These are phyloP conservation scores for Poeciliopsis retropinna DNA, from an alignment of 2,113 vertebrate species.

Conservation along the genomic window DNA sequence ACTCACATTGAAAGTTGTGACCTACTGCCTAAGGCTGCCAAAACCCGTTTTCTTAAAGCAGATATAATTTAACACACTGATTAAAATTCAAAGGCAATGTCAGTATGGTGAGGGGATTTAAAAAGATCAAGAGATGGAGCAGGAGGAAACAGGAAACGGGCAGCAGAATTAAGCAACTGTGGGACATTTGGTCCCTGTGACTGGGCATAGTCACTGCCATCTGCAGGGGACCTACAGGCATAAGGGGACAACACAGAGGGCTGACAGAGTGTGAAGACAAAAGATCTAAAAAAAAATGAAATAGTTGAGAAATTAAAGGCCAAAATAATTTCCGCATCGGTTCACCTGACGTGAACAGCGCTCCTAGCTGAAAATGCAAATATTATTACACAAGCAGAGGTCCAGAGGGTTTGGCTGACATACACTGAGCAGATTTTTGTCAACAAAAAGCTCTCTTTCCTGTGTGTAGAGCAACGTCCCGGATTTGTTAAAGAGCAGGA, in stretches of 20 bases:
- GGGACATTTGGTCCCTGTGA: slow-evolving; percentile 50
- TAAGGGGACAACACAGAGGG: slow-evolving; percentile 27
- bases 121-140: slow-evolving; percentile 41
- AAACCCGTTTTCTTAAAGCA: slow-evolving; percentile 46
- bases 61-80: slow-evolving; percentile 46
- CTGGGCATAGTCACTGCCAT: slow-evolving; percentile 45
- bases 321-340: background rate
- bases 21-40: slow-evolving; percentile 32
- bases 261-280: background rate
- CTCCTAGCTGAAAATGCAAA: background rate
- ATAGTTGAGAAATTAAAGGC: background rate
- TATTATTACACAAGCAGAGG: background rate
- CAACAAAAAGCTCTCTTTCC: slow-evolving; percentile 1
- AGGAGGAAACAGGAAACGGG: slow-evolving; percentile 60
- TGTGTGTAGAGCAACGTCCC: background rate
- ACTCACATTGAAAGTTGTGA: slow-evolving; percentile 20
- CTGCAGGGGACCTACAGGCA: slow-evolving; percentile 36
- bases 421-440: background rate
- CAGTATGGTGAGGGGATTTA: slow-evolving; percentile 45
- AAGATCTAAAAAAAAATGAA: background rate
- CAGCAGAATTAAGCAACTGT: slow-evolving; percentile 49
- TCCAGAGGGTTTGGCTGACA: background rate
- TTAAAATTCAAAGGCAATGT: slow-evolving; percentile 55
- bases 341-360: background rate
- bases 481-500: background rate